These are phyloP conservation scores for Thaumatotibia leucotreta DNA, from an alignment of 1,140 invertebrate genomes.

Conservation along the genomic window DNA sequence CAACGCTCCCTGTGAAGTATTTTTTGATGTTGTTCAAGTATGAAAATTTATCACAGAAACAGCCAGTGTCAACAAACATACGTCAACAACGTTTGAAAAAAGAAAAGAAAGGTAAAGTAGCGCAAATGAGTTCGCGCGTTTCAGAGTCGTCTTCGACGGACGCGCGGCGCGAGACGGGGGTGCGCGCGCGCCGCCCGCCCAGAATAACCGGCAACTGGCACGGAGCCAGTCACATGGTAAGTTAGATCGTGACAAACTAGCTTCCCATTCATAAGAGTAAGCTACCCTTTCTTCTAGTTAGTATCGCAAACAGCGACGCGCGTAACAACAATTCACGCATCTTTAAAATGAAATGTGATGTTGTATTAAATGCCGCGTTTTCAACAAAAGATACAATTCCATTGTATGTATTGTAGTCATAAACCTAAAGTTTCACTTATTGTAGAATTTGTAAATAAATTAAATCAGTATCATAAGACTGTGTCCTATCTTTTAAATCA, in stretches of 20 bases:
- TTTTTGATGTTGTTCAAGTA: background rate
- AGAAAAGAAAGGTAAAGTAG: conserved; percentile 16
- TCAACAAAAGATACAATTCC: no score
- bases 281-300: background rate
- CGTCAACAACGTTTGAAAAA: conserved; percentile 5
- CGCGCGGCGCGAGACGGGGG: conserved; percentile 55
- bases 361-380: no score
- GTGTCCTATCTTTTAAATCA: no score
- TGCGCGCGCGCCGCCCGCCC: conserved; percentile 59
- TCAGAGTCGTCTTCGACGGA: conserved; percentile 21
- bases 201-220: conserved; percentile 58
- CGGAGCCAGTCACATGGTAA: conserved; percentile 42
- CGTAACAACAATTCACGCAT: no score
- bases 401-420: no score
- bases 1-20: background rate
- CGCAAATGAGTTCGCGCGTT: conserved; percentile 20
- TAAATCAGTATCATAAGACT: no score
- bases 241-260: conserved; percentile 30
- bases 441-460: no score
- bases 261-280: conserved; percentile 59
- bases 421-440: no score
- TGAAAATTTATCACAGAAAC: background rate
- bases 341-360: no score
- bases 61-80: conserved; percentile 4
- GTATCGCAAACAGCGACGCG: no score